Evolutionary conservation across 1,140 invertebrate genomes (phyloP), one percentile per base, ranked within the genome.

Genomic region (Drosophila pandora): DNA sequence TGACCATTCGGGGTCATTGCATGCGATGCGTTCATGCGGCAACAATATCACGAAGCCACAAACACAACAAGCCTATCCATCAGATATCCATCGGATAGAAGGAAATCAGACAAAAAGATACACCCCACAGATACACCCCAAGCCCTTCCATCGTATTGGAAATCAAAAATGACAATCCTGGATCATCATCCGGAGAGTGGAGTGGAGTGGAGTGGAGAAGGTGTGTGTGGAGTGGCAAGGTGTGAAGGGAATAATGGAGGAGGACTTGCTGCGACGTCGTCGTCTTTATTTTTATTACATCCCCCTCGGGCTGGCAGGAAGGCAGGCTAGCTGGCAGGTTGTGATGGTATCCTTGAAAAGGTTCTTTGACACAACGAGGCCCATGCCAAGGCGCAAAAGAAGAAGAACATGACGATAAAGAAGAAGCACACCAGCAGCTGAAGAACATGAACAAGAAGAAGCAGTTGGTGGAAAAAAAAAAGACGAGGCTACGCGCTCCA

Each of bases 271-370:
- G 8, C 32, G 32, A 2, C 8, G 34, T 17, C 23, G 22, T 45
- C 49, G 28, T 37, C 49, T 69, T 68, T n/a, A 68, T 47, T 69
- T 56, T 48, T 69, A 67, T 69, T 68, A 68, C 63, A 68, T 68
- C 41, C 65, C 32, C 65, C 37, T 48, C 30, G 43, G 72, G 73
- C 73, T 68, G 72, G 73, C 73, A 76, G 72, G 73, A 71, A 76
- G 72, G 17, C 17, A 17, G 17, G 17, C 17, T 17, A 1, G 17
- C 17, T 0, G 17, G 17, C 73, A 76, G 72, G 73, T 60, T 75
- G 49, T 72, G 58, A 47, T 64, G 58, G 48, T 85, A 85, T 84
- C 81, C 81, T 85, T 85, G 81, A 87, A 85, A 87, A 87, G 81
- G 81, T 85, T 85, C 74, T 81, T 84, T 77, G 81, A 81, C 81